These are phyloP conservation scores for Sphaeridia pumilis DNA, from an alignment of 2,888 invertebrate genomes.

Conservation along the genomic window DNA sequence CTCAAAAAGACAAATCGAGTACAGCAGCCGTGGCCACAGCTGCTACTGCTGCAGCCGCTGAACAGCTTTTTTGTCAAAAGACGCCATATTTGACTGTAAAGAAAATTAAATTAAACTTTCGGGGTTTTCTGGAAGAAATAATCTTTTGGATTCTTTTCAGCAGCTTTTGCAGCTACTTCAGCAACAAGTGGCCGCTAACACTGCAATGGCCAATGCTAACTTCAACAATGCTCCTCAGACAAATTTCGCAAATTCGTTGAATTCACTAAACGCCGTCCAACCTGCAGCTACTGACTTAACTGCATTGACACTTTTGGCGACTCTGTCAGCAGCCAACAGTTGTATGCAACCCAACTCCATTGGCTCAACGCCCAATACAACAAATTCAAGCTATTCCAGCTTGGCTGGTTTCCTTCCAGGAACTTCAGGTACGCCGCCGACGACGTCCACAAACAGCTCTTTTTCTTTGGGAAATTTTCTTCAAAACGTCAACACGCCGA, in stretches of 20 bases:
- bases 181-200: conserved; percentile 14
- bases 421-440: background rate
- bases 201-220: conserved; percentile 4
- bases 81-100: conserved; percentile 49
- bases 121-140: too few relatives aligned
- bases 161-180: conserved; percentile 24
- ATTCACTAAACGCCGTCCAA: conserved; percentile 13
- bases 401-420: conserved; percentile 8
- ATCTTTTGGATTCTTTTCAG: too few relatives aligned
- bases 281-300: conserved; percentile 44
- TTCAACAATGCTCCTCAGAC: background rate
- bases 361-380: background rate
- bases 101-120: too few relatives aligned
- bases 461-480: conserved; percentile 11
- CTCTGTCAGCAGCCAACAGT: conserved; percentile 40
- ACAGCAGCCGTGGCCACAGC: conserved; percentile 1
- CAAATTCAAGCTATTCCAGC: background rate
- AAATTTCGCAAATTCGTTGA: conserved; percentile 7
- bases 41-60: background rate
- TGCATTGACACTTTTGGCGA: conserved; percentile 54
- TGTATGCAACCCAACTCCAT: conserved; percentile 5
- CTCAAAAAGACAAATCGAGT: conserved; percentile 96
- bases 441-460: background rate
- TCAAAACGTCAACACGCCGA: conserved; percentile 7
- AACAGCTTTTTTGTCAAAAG: conserved; percentile 43